These are phyloP conservation scores for Mustela nigripes DNA, from an alignment of 2,113 vertebrate species.

Conservation along the genomic window DNA sequence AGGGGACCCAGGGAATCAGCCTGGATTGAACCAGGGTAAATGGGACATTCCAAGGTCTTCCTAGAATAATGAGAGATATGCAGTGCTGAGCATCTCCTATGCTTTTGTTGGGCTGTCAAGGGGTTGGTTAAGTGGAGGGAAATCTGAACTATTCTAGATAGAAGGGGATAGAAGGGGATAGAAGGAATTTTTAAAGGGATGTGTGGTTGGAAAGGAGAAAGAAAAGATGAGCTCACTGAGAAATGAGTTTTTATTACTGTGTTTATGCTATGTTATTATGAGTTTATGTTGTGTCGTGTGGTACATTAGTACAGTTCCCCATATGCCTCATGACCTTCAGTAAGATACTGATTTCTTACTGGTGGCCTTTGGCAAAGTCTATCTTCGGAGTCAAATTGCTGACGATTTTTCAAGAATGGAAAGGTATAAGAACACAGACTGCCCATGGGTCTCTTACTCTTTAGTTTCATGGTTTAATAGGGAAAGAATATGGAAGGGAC, in stretches of 20 bases:
- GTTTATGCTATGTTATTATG: neutral
- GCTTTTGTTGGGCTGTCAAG: neutral
- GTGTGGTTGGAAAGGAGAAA: neutral
- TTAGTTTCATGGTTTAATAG: neutral
- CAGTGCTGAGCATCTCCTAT: neutral
- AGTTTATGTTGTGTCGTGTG: neutral
- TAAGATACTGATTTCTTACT: slow-evolving; percentile 2
- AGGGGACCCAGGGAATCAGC: neutral
- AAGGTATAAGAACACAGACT: neutral
- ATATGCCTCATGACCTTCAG: neutral
- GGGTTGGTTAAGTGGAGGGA: neutral
- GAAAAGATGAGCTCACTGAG: neutral
- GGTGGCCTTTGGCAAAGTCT: neutral
- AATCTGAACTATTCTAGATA: neutral
- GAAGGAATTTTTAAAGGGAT: neutral
- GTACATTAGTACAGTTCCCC: neutral
- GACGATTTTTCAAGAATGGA: neutral
- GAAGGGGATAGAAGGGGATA: neutral
- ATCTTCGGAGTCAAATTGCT: neutral
- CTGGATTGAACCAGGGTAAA: neutral
- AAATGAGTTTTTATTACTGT: neutral
- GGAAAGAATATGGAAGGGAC: neutral
- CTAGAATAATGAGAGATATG: neutral
- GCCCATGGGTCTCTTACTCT: neutral
- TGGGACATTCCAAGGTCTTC: neutral